Percentiles rank a stretch among this genome's conserved stretches.
phyloP scores from a whole-genome alignment of 2,888 invertebrate genomes.

The Cataglyphis cursor region DNA sequence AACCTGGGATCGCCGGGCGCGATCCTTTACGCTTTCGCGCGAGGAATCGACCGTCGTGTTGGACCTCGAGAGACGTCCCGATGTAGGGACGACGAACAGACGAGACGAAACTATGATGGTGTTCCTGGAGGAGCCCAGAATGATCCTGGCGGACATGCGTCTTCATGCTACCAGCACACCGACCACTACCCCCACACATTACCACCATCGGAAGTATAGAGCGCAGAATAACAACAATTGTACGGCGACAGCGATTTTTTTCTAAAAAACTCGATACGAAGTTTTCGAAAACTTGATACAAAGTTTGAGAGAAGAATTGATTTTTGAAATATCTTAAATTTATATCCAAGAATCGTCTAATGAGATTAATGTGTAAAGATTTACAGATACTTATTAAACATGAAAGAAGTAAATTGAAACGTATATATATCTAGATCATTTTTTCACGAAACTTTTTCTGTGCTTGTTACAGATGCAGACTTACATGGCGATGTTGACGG shows the following conservation, averaged over 20 bases:
- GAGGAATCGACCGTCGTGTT: conserved; percentile 69
- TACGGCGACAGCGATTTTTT: conserved; percentile 69
- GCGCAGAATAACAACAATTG: conserved; percentile 86
- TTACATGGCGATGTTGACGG: conserved; percentile 89
- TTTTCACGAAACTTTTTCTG: not conserved
- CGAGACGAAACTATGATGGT: conserved; percentile 81
- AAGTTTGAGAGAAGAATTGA: not conserved
- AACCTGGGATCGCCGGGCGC: conserved; percentile 39
- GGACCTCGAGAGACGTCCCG: conserved; percentile 71
- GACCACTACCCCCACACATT: conserved; percentile 84
- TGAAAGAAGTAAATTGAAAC: not conserved
- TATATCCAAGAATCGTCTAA: not conserved
- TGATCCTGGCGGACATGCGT: conserved; percentile 86
- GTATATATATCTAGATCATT: not conserved
- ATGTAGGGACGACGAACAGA: conserved; percentile 78
- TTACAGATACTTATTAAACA: not conserved
- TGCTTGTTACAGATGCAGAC: conserved; percentile 88
- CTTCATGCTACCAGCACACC: conserved; percentile 85
- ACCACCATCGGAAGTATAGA: conserved; percentile 82
- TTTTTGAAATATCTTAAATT: not conserved
- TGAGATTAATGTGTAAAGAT: not conserved
- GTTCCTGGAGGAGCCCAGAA: conserved; percentile 85
- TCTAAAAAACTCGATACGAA: not conserved
- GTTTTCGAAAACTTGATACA: not conserved
- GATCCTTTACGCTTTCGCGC: conserved; percentile 36